These are phyloP conservation scores for Panagrolaimus sp. DNA, from an alignment of 1,140 invertebrate species.

Conservation along the genomic window DNA sequence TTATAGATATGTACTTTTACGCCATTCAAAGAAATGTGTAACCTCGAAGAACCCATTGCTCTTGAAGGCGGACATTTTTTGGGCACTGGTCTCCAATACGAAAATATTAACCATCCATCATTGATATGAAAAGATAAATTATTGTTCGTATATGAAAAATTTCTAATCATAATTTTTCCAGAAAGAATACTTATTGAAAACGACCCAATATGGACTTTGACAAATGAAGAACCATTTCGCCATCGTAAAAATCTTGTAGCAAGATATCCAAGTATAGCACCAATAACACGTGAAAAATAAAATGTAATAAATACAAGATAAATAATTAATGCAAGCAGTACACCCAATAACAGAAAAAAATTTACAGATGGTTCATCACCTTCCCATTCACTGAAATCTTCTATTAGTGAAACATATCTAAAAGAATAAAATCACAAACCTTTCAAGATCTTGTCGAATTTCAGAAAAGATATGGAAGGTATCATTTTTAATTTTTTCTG, in stretches of 20 bases:
- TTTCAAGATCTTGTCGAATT: background rate
- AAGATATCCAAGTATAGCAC: constrained; percentile 25
- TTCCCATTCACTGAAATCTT: constrained; percentile 33
- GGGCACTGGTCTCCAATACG: constrained; percentile 47
- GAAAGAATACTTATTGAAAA: constrained; percentile 71
- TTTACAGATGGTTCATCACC: constrained; percentile 39
- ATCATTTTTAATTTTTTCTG: constrained; percentile 1
- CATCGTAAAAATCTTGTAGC: constrained; percentile 8
- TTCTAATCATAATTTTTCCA: constrained; percentile 96
- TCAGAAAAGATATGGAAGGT: background rate
- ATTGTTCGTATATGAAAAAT: constrained; percentile 86
- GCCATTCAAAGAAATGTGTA: constrained; percentile 87
- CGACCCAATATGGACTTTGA: background rate
- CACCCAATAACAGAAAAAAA: constrained; percentile 39
- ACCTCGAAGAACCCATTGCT: constrained; percentile 72
- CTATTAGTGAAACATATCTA: too few relatives aligned
- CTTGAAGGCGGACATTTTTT: constrained; percentile 18
- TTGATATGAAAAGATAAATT: constrained; percentile 87
- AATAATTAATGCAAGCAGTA: constrained; percentile 39
- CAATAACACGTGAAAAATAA: constrained; percentile 46
- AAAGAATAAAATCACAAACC: too few relatives aligned
- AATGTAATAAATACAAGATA: constrained; percentile 47
- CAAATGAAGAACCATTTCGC: background rate
- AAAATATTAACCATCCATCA: constrained; percentile 73
- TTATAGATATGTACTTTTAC: constrained; percentile 95